Evolutionary conservation across 37 sponge, comb jelly and placozoan genomes (phyloP), one percentile per base, ranked within the genome.

Genomic region (Geodia barretti): DNA sequence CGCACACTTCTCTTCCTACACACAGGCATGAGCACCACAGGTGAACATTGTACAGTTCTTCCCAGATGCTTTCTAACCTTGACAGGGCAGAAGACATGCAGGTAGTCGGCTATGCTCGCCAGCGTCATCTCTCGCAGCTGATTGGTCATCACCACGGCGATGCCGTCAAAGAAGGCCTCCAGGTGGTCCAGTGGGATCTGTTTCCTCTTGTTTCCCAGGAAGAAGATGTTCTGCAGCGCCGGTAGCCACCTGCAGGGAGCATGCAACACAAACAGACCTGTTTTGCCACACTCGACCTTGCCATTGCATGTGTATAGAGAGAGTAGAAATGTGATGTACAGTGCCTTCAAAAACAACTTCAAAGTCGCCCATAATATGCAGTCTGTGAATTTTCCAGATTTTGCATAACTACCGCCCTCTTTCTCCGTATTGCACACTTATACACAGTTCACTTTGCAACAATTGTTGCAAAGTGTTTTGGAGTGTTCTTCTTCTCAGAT

Each of bases 221-320:
- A 98, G 87, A 95, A 98, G 26, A 95, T 91, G 74, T 91, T 90
- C 83, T 98, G 99, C n/a, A 98, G 90, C 43, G 89, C 99, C 36
- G 92, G 87, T 65, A 95, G 88, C 99, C 99, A 98, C 66, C 96
- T 98, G 78, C 32, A 32, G 41, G 14, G 40, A 41, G 26, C 24
- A 75, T 41, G 40, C n/a, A 32, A 62, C 67, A 62, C n/a, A n/a
- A n/a, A n/a, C n/a, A n/a, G n/a, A n/a, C n/a, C n/a, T n/a, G n/a
- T n/a, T n/a, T n/a, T n/a, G n/a, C n/a, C n/a, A n/a, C n/a, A n/a
- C n/a, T n/a, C n/a, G n/a, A n/a, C n/a, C n/a, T n/a, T n/a, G n/a
- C n/a, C n/a, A n/a, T n/a, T n/a, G n/a, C n/a, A n/a, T n/a, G n/a
- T n/a, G n/a, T n/a, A n/a, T n/a, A n/a, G n/a, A n/a, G n/a, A n/a